Evolutionary conservation across 2,888 invertebrate genomes (phyloP).

Genomic region (Eueremaeus valkanovi): DNA sequence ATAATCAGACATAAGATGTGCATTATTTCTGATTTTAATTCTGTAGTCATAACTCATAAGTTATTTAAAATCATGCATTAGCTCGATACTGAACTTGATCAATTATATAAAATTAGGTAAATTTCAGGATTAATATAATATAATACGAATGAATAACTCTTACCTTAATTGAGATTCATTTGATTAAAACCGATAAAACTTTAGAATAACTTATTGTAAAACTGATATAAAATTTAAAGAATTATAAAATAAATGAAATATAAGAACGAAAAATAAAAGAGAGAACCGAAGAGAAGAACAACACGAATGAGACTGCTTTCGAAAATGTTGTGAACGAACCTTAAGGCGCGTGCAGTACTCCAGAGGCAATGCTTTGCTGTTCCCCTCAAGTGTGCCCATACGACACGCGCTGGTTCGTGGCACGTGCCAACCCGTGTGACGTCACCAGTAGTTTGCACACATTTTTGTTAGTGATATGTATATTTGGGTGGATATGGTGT

Average conservation of each 20-base stretch:
- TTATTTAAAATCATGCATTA: no score
- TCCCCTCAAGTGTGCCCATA: neutral
- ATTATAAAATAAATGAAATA: neutral
- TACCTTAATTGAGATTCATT: no score
- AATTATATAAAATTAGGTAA: no score
- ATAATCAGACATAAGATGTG: no score
- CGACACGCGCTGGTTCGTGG: constrained; percentile 1
- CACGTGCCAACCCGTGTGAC: constrained; percentile 23
- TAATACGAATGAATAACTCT: no score
- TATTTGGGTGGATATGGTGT: neutral
- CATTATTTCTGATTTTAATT: no score
- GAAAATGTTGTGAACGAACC: constrained; percentile 1
- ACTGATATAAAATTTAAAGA: no score
- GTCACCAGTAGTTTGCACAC: constrained; percentile 2
- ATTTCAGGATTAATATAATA: no score
- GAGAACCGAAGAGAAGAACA: neutral
- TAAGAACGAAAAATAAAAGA: neutral
- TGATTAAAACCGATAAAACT: no score
- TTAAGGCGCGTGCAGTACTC: constrained; percentile 22
- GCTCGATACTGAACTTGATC: no score
- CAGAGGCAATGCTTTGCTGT: neutral
- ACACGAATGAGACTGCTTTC: neutral
- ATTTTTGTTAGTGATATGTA: neutral
- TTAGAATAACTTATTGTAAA: no score
- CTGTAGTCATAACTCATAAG: no score